Base-by-base conservation (phyloP, 2,113 vertebrate genomes). In the Catharus bicknelli region DNA sequence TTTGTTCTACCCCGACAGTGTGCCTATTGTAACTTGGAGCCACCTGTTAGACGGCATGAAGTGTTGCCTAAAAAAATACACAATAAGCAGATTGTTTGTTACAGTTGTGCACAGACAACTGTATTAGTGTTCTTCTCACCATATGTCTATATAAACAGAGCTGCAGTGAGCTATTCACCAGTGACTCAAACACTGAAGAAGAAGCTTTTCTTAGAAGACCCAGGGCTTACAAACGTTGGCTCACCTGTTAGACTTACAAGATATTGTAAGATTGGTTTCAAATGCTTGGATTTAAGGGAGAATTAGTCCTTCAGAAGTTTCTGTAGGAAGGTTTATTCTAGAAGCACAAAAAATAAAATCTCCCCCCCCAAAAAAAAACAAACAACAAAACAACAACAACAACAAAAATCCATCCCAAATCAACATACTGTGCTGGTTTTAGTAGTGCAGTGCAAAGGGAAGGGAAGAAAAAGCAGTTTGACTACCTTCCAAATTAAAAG, bases 81-180 rank as follows among this genome's bases (percentile, higher is more conserved):
- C 96, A 97, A 95, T 96, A 69, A 72, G 95, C 96, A 95, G 95
- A 95, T 95, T 97, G 96, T 96, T 86, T 93, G 90, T 95, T 95
- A 88, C 95, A 97, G 93, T 96, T 97, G 97, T 96, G 92, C 95
- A 91, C 47, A 87, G 97, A 97, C 97, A 97, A 95, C 95, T 97
- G 96, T 92, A 91, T 95, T 84, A 81, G 94, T 95, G 89, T 96
- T 97, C 89, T 83, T 97, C 40, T 16, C 10, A 43, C 96, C 96
- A 94, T 92, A 95, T 91, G 95, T 95, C 94, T 82, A 48, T 83
- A 96, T 90, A 95, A 90, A 97, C 86, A 90, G 38, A 79, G 91
- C 61, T 66, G 79, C 87, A 83, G 82, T 30, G 58, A 96, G 91
- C 86, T 84, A 94, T 96, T 96, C 91, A 86, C 73, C 90, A 97